phyloP scores from a whole-genome alignment of 2,797 vertebrate genomes.

The Microchirus variegatus region DNA sequence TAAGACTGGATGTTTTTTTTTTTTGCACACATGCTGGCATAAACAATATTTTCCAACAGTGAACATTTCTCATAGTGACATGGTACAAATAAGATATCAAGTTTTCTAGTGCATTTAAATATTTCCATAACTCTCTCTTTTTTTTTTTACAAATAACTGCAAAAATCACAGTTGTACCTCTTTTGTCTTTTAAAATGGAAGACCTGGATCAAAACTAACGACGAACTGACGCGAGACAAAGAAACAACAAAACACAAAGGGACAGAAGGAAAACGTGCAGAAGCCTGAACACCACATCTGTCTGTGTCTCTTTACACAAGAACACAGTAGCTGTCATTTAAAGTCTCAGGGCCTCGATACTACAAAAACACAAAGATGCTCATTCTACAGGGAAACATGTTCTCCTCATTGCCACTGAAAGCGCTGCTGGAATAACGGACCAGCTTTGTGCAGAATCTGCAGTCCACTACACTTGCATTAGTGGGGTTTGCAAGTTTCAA shows the following conservation, averaged over 20 bases:
- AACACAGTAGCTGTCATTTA: not conserved
- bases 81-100: no score
- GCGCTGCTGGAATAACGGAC: not conserved
- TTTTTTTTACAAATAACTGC: constrained; percentile 22
- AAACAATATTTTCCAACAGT: not conserved
- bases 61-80: not conserved
- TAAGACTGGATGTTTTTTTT: not conserved
- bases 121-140: constrained; percentile 5
- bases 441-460: not conserved
- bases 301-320: not conserved
- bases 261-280: not conserved
- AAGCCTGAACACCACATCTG: not conserved
- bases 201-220: constrained; percentile 50
- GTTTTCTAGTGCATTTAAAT: constrained; percentile 55
- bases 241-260: not conserved
- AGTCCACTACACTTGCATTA: constrained; percentile 2
- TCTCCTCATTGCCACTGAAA: not conserved
- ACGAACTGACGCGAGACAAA: not conserved
- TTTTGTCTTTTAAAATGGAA: constrained; percentile 62
- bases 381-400: not conserved
- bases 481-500: not conserved
- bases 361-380: not conserved
- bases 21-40: constrained; percentile 9
- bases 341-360: not conserved
- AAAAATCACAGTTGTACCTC: constrained; percentile 43